Base-by-base conservation (phyloP, 2,113 vertebrate genomes). In the Tragelaphus strepsiceros region DNA sequence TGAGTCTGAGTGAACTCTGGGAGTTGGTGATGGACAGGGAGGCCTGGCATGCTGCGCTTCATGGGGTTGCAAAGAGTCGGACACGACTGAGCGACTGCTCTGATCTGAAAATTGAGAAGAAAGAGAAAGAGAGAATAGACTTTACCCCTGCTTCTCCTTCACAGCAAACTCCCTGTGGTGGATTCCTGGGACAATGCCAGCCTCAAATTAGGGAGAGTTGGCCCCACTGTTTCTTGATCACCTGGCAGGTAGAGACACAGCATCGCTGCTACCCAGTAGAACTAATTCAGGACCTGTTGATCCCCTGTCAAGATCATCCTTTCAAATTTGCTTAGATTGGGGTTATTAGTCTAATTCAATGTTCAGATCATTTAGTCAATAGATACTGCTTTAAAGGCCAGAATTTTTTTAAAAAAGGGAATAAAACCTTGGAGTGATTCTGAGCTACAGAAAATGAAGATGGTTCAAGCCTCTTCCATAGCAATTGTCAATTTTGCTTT, bases 241-340 rank as follows among this genome's bases (percentile, higher is more conserved):
- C 49, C 54, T 26, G 11, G n/a, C 30, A 17, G 39, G 39, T 0
- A 24, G 51, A 71, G 51, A n/a, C 24, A 2, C 12, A 13, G 13
- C 30, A 4, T 30, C n/a, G 35, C 49, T 43, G 21, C 35, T 43
- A 53, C n/a, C 74, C 21, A 5, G 32, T 21, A 21, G 61, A 2
- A 12, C 39, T 14, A 32, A 59, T 49, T 15, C 3, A 4, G n/a
- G 26, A 9, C 74, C 35, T 5, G 3, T 5, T 43, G 0, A 53
- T 61, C 62, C 26, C 26, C 49, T 30, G 17, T 46, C 78, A 78
- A 93, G 92, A 88, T n/a, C 78, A 90, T 54, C 61, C 54, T 58
- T 90, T 87, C 94, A 94, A 30, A 96, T 94, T 58, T 96, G 74
- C 59, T 95, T 96, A 94, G 87, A 81, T 95, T 89, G 77, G 3